Conservation (phyloP, 1,140 invertebrate genomes). For the Elymnias hypermnestra region DNA sequence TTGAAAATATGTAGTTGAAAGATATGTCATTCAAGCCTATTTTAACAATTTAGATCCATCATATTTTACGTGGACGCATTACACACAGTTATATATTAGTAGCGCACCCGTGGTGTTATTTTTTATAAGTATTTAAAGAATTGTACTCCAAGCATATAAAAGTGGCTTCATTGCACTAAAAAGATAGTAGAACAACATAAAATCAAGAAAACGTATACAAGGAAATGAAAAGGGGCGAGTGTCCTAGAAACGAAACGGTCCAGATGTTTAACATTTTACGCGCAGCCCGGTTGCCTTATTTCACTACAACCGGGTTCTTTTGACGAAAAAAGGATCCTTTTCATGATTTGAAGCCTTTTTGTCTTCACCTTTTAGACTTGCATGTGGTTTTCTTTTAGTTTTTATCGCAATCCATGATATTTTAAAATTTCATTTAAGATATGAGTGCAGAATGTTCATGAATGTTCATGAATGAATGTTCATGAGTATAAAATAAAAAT, state of each 20-base stretch:
- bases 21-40: too few species aligned
- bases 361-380: conserved; percentile 1
- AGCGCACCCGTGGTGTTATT: too few species aligned
- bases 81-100: too few species aligned
- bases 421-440: too few species aligned
- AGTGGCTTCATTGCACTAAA: not conserved
- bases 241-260: conserved; percentile 36
- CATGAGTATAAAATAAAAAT: too few species aligned
- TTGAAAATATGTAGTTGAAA: too few species aligned
- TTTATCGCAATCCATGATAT: too few species aligned
- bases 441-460: too few species aligned
- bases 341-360: conserved; percentile 5
- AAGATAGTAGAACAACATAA: not conserved
- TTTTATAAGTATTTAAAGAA: too few species aligned
- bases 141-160: not conserved
- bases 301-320: conserved; percentile 12
- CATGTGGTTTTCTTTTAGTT: not conserved
- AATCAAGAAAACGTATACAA: conserved; percentile 21
- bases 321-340: conserved; percentile 3
- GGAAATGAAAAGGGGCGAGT: conserved; percentile 34
- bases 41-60: too few species aligned
- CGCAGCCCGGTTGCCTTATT: conserved; percentile 27
- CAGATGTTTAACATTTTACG: conserved; percentile 47
- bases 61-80: too few species aligned
- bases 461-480: too few species aligned